phyloP scores from a whole-genome alignment of 1,140 invertebrate species.

The Bombus turneri region DNA sequence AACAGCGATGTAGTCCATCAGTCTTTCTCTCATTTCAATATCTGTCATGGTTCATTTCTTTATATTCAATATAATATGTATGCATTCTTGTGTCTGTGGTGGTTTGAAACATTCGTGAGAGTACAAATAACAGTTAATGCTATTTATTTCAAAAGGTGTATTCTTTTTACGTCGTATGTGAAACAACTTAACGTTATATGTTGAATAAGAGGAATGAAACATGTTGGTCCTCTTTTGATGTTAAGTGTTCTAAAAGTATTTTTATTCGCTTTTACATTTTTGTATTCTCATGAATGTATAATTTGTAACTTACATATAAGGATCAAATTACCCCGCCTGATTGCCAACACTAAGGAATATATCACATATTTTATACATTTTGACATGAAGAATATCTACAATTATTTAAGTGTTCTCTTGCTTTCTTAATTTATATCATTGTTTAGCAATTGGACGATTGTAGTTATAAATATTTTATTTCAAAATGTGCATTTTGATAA shows the following conservation, averaged over 20 bases:
- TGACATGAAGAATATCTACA: constrained; percentile 37
- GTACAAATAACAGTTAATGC: constrained; percentile 19
- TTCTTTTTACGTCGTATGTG: constrained; percentile 21
- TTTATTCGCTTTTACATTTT: constrained; percentile 26
- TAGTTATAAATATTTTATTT: constrained; percentile 53
- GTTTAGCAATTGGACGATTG: constrained; percentile 68
- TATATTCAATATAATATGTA: constrained; percentile 57
- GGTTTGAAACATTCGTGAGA: constrained; percentile 44
- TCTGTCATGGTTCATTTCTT: constrained; percentile 75
- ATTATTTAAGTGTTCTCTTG: constrained; percentile 44
- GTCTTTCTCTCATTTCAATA: constrained; percentile 78
- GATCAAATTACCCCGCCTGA: constrained; percentile 52
- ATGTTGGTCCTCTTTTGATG: constrained; percentile 63
- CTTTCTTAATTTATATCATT: constrained; percentile 66
- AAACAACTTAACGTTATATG: constrained; percentile 40
- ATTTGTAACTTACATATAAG: constrained; percentile 54
- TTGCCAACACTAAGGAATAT: constrained; percentile 59
- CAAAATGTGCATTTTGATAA: constrained; percentile 17
- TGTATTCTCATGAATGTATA: constrained; percentile 33
- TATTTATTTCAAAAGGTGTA: constrained; percentile 15
- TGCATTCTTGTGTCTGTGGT: constrained; percentile 60
- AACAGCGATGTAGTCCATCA: constrained; percentile 71
- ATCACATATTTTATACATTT: constrained; percentile 51
- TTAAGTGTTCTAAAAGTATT: constrained; percentile 38
- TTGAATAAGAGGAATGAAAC: constrained; percentile 56